Evolutionary conservation across 1,140 invertebrate genomes (phyloP).

Genomic region (Asbolus verrucosus): DNA sequence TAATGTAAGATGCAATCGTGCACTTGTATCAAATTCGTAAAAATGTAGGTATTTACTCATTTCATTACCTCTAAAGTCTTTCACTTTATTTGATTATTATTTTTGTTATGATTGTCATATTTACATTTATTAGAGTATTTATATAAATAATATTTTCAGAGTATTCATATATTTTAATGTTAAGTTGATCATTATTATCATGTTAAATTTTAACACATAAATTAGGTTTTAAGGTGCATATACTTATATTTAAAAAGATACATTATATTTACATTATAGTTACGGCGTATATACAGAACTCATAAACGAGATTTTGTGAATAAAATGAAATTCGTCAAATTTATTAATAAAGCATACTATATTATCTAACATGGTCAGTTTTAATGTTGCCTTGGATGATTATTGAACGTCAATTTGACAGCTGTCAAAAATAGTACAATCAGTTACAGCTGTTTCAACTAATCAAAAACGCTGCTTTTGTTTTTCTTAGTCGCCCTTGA

Average conservation of each 20-base stretch:
- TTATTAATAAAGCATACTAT: constrained; percentile 40
- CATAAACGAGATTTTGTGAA: constrained; percentile 22
- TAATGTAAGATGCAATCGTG: constrained; percentile 12
- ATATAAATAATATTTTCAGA: constrained; percentile 58
- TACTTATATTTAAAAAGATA: constrained; percentile 30
- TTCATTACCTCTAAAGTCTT: constrained; percentile 58
- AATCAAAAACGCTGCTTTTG: too few species aligned
- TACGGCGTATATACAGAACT: constrained; percentile 32
- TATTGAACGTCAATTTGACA: too few species aligned
- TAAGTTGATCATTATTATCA: constrained; percentile 43
- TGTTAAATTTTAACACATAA: constrained; percentile 40
- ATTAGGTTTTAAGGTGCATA: constrained; percentile 36
- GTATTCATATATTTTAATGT: constrained; percentile 59
- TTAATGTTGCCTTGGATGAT: too few species aligned
- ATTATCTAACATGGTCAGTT: constrained; percentile 9
- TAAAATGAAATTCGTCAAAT: constrained; percentile 24
- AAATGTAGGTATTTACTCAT: constrained; percentile 48
- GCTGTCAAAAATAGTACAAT: too few species aligned
- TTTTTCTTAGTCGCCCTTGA: too few species aligned
- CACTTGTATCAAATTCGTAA: constrained; percentile 39
- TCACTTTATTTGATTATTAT: constrained; percentile 54
- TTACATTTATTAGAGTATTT: constrained; percentile 46
- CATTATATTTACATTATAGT: constrained; percentile 42
- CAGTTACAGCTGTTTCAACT: too few species aligned
- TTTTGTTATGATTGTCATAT: constrained; percentile 43